These are phyloP conservation scores for Atractosteus spatula DNA, from an alignment of 2,113 vertebrate genomes.

Conservation along the genomic window DNA sequence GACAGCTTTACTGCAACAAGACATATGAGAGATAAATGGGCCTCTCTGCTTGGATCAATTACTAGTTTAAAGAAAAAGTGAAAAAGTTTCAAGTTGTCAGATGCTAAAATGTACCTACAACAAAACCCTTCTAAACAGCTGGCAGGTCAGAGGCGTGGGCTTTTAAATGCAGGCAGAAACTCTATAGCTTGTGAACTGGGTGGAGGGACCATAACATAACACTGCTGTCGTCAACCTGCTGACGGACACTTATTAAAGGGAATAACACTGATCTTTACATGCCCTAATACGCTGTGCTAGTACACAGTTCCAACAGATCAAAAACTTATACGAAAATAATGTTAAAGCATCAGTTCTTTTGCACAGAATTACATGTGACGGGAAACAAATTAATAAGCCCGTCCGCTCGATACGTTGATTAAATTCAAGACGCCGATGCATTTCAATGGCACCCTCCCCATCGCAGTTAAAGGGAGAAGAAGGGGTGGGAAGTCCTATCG, in stretches of 20 bases:
- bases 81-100: slow-evolving; percentile 74
- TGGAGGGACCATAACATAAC: too few species aligned
- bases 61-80: slow-evolving; percentile 66
- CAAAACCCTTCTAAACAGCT: slow-evolving; percentile 57
- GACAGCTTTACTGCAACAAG: slow-evolving; percentile 78
- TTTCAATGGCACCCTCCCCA: slow-evolving; percentile 28
- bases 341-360: slow-evolving; percentile 28
- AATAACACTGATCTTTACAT: too few species aligned
- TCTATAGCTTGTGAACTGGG: slow-evolving; percentile 33
- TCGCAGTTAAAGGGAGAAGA: slow-evolving; percentile 11
- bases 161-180: slow-evolving; percentile 29
- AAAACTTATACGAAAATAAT: slow-evolving; percentile 28
- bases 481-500: not conserved
- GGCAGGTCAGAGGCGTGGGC: slow-evolving; percentile 33
- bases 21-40: slow-evolving; percentile 78
- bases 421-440: slow-evolving; percentile 22
- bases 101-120: slow-evolving; percentile 64
- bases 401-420: slow-evolving; percentile 13
- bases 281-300: too few species aligned
- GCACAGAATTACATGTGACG: slow-evolving; percentile 41
- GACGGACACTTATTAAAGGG: too few species aligned
- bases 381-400: slow-evolving; percentile 31
- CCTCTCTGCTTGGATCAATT: slow-evolving; percentile 70
- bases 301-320: not conserved
- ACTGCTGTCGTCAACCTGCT: too few species aligned